phyloP scores from a whole-genome alignment of 2,888 invertebrate species.

The Holacanthella duospinosa region DNA sequence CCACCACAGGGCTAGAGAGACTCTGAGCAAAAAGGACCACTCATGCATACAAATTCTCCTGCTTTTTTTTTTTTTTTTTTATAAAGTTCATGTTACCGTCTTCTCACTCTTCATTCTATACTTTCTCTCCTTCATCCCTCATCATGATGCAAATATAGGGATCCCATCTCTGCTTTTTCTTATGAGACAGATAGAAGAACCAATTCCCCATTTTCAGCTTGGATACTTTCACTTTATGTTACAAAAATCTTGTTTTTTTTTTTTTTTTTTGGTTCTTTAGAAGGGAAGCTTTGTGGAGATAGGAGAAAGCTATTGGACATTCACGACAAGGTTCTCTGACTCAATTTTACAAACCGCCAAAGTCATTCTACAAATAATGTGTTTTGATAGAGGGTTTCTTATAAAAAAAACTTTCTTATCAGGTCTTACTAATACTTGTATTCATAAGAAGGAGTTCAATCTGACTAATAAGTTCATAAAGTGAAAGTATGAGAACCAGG shows the following conservation, averaged over 20 bases:
- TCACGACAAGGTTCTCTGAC: not conserved
- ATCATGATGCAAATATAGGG: not conserved
- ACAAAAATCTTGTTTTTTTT: not conserved
- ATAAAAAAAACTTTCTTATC: too few relatives aligned
- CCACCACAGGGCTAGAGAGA: not conserved
- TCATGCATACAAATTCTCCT: conserved; percentile 1
- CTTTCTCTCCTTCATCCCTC: not conserved
- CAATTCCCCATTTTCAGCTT: not conserved
- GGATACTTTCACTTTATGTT: not conserved
- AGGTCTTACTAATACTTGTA: too few relatives aligned
- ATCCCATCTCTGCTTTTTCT: not conserved
- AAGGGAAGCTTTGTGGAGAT: too few relatives aligned
- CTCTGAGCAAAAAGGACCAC: not conserved
- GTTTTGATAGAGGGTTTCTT: too few relatives aligned
- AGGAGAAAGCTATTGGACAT: too few relatives aligned
- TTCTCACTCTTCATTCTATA: not conserved
- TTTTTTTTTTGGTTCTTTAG: not conserved
- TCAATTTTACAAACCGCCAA: not conserved
- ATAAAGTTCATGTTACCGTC: too few relatives aligned
- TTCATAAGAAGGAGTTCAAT: not conserved
- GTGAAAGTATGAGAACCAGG: not conserved
- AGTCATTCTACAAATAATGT: too few relatives aligned
- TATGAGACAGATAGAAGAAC: not conserved
- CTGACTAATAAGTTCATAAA: conserved; percentile 5
- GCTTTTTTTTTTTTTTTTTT: not conserved